Percentiles rank a stretch among this genome's conserved stretches.
Evolutionary conservation across 1,140 invertebrate species (phyloP).

Genomic region (Drosophila kikkawai): DNA sequence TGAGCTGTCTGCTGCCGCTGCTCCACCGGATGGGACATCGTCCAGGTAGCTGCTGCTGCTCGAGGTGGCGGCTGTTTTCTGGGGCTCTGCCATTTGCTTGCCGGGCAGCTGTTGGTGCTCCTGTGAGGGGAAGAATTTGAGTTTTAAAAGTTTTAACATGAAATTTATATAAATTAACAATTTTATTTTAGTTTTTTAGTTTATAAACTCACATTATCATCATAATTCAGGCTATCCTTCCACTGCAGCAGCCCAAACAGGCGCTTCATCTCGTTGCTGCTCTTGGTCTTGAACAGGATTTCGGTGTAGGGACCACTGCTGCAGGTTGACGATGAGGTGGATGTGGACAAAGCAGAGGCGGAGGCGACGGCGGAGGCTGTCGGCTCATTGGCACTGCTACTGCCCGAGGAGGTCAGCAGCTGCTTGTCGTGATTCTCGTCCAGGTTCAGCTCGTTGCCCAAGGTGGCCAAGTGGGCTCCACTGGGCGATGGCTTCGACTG

Average conservation of each 20-base stretch:
- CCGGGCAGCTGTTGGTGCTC: conserved; percentile 64
- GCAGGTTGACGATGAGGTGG: conserved; percentile 30
- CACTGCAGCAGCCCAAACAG: conserved; percentile 79
- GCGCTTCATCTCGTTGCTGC: conserved; percentile 79
- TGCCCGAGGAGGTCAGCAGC: conserved; percentile 65
- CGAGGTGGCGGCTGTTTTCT: conserved; percentile 85
- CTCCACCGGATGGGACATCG: conserved; percentile 50
- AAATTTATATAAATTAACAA: too few species aligned
- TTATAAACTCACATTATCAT: conserved; percentile 64
- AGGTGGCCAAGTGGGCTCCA: conserved; percentile 63
- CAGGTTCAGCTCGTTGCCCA: conserved; percentile 78
- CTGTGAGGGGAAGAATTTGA: background rate
- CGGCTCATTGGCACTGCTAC: conserved; percentile 62
- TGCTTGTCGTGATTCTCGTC: conserved; percentile 69
- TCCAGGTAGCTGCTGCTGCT: conserved; percentile 77
- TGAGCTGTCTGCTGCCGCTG: conserved; percentile 63
- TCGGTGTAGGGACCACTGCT: conserved; percentile 73
- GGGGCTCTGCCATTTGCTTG: conserved; percentile 87
- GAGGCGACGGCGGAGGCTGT: conserved; percentile 19
- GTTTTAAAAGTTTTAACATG: background rate
- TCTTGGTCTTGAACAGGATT: conserved; percentile 82
- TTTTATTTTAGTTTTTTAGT: background rate
- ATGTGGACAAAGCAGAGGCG: conserved; percentile 34
- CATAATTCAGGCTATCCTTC: conserved; percentile 81
- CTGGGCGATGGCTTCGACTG: conserved; percentile 77